These are phyloP conservation scores for Gasterosteus aculeatus DNA, from an alignment of 2,113 vertebrate genomes.

Conservation along the genomic window DNA sequence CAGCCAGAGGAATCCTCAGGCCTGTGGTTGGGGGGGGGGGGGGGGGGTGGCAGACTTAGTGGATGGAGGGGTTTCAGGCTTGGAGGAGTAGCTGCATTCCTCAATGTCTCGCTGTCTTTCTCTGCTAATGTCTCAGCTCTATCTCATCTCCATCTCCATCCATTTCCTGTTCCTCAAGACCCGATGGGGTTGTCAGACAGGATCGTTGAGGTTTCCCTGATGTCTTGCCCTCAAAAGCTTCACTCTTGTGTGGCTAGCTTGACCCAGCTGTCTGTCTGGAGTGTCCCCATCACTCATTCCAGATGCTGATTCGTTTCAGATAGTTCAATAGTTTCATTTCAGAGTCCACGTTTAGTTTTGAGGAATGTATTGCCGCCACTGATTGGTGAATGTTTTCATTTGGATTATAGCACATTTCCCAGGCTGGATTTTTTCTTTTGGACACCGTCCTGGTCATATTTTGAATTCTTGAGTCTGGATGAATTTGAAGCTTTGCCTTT, in stretches of 20 bases:
- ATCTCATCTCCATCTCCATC: constrained; percentile 25
- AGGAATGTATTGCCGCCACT: constrained; percentile 19
- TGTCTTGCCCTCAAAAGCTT: constrained; percentile 45
- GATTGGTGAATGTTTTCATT: constrained; percentile 34
- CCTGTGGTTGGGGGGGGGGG: constrained; percentile 61
- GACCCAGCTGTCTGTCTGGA: constrained; percentile 12
- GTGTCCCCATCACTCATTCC: constrained; percentile 13
- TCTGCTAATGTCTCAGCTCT: constrained; percentile 54
- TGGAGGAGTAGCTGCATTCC: constrained; percentile 70
- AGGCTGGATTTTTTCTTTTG: not conserved
- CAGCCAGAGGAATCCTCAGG: constrained; percentile 61
- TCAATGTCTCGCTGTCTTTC: constrained; percentile 63
- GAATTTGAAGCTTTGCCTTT: not conserved
- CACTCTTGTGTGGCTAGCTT: constrained; percentile 10
- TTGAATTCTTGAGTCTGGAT: constrained; percentile 8
- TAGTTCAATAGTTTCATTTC: constrained; percentile 30
- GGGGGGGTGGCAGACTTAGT: constrained; percentile 70
- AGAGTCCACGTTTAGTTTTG: constrained; percentile 15
- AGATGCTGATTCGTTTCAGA: constrained; percentile 27
- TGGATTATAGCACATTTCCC: constrained; percentile 32
- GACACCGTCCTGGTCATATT: constrained; percentile 12
- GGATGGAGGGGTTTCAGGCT: constrained; percentile 54
- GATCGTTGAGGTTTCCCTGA: constrained; percentile 55
- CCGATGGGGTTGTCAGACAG: constrained; percentile 60
- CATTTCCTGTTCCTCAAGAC: constrained; percentile 50